These are phyloP conservation scores for Bombus difficillimus DNA, from an alignment of 1,140 invertebrate genomes.

Conservation along the genomic window DNA sequence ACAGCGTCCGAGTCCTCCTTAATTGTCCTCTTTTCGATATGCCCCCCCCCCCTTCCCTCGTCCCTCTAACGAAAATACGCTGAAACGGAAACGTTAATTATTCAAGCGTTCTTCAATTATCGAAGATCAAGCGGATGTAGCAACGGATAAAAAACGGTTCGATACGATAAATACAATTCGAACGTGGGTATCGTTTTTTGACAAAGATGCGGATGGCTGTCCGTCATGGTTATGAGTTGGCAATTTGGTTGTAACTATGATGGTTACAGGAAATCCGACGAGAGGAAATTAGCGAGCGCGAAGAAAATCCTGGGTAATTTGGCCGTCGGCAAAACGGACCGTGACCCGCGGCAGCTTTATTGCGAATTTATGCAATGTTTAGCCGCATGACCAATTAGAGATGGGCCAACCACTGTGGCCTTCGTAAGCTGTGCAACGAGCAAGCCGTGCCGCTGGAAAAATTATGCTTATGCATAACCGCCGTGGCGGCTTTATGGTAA, in stretches of 20 bases:
- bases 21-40: constrained; percentile 30
- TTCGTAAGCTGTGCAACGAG: constrained; percentile 71
- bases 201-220: neutral
- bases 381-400: constrained; percentile 80
- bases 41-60: too few species aligned
- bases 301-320: constrained; percentile 74
- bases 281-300: constrained; percentile 57
- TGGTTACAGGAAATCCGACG: constrained; percentile 51
- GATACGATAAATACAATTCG: neutral
- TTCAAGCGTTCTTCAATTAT: constrained; percentile 45
- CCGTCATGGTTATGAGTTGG: constrained; percentile 33
- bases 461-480: constrained; percentile 81
- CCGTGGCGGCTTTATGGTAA: constrained; percentile 79
- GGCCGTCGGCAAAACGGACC: constrained; percentile 61
- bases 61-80: too few species aligned
- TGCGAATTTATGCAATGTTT: constrained; percentile 81
- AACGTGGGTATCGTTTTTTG: too few species aligned
- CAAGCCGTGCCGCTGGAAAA: constrained; percentile 73
- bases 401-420: constrained; percentile 64
- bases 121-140: neutral
- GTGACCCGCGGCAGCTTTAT: constrained; percentile 74
- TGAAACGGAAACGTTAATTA: constrained; percentile 3
- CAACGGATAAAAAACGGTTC: neutral
- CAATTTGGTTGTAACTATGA: constrained; percentile 22
- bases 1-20: neutral